Conservation (phyloP, 2,113 vertebrate genomes). For the Caloenas nicobarica region DNA sequence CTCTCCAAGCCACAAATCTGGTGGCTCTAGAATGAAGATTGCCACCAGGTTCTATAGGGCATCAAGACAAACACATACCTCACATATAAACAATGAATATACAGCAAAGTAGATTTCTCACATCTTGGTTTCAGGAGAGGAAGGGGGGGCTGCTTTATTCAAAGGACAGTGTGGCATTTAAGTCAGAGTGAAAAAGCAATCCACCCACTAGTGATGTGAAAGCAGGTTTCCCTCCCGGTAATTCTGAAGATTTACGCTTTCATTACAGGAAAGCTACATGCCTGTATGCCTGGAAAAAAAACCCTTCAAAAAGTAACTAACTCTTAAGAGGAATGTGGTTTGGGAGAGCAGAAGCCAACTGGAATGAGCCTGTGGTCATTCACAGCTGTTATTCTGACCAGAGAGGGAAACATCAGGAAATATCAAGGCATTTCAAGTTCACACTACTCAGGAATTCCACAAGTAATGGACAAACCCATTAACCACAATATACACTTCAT, state of each 20-base stretch:
- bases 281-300: neutral
- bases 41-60: neutral
- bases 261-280: slow-evolving; percentile 45
- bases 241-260: slow-evolving; percentile 14
- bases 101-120: neutral
- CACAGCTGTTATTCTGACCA: neutral
- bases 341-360: neutral
- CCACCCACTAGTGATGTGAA: slow-evolving; percentile 35
- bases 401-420: neutral
- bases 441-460: neutral
- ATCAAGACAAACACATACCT: neutral
- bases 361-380: neutral
- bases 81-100: neutral
- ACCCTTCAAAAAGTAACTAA: neutral
- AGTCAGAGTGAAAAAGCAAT: slow-evolving; percentile 44
- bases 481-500: neutral
- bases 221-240: slow-evolving; percentile 30
- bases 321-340: neutral
- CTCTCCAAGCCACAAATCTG: neutral
- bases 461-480: neutral
- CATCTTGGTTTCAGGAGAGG: neutral
- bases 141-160: neutral
- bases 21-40: neutral
- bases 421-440: neutral
- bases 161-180: slow-evolving; percentile 63